phyloP scores from a whole-genome alignment of 2,888 invertebrate species.

The Ganaspis brasiliensis region DNA sequence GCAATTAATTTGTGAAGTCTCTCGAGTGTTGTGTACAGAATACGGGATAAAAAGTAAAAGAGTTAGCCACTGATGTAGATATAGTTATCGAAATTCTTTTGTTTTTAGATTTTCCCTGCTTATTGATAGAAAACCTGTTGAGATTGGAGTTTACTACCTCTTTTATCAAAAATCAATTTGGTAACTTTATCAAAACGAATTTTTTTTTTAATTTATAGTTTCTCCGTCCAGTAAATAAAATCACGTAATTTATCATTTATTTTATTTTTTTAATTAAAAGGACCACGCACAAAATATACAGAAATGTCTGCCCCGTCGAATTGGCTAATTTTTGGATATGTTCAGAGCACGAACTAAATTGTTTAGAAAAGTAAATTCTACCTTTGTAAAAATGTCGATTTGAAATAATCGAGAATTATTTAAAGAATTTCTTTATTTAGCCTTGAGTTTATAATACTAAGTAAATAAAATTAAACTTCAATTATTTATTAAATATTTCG shows the following conservation, averaged over 20 bases:
- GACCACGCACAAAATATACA: too few relatives aligned
- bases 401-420: too few relatives aligned
- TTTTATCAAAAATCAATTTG: slow-evolving; percentile 15
- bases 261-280: neutral
- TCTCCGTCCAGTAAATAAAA: too few relatives aligned
- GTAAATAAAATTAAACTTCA: too few relatives aligned
- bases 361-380: too few relatives aligned
- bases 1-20: neutral
- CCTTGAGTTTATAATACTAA: too few relatives aligned
- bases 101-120: neutral
- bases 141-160: slow-evolving; percentile 10
- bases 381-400: too few relatives aligned
- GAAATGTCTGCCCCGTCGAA: too few relatives aligned
- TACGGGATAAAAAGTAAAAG: slow-evolving; percentile 2
- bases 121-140: slow-evolving; percentile 7
- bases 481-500: too few relatives aligned
- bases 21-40: neutral
- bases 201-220: neutral
- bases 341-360: too few relatives aligned
- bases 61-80: slow-evolving; percentile 3
- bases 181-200: neutral
- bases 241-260: neutral
- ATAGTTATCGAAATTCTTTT: slow-evolving; percentile 14
- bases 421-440: too few relatives aligned
- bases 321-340: too few relatives aligned